phyloP scores from a whole-genome alignment of 2,113 vertebrate species.

The Sorex fumeus region DNA sequence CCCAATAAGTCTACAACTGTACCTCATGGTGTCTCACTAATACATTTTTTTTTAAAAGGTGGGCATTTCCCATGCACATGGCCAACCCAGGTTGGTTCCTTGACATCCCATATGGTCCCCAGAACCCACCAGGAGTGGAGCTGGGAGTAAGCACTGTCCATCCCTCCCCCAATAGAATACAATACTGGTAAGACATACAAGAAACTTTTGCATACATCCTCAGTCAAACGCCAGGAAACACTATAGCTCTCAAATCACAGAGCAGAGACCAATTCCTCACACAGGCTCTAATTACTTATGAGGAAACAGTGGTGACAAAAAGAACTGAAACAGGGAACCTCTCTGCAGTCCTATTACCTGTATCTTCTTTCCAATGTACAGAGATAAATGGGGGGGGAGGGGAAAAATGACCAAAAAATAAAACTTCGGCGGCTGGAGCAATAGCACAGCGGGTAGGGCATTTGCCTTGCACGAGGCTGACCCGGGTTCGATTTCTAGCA shows the following conservation, averaged over 20 bases:
- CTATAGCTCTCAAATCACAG: not conserved
- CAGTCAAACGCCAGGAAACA: not conserved
- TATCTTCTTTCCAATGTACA: not conserved
- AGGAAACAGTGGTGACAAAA: conserved; percentile 43
- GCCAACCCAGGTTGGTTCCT: not conserved
- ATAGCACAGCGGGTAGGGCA: no score
- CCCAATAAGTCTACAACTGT: no score
- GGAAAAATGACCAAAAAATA: not conserved
- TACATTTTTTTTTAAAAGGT: no score
- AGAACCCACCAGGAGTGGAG: not conserved
- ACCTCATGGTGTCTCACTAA: no score
- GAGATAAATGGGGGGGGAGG: not conserved
- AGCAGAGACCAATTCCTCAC: conserved; percentile 11
- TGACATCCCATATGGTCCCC: no score
- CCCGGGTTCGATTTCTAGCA: no score
- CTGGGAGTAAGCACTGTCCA: not conserved
- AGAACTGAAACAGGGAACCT: conserved; percentile 37
- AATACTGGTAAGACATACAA: not conserved
- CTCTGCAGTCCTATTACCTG: not conserved
- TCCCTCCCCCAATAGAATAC: not conserved
- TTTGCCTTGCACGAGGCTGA: no score
- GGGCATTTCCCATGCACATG: not conserved
- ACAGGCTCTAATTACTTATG: conserved; percentile 27
- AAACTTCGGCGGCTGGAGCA: no score
- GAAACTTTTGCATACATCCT: conserved; percentile 12